Evolutionary conservation across 2,797 vertebrate genomes (phyloP).

Genomic region (Leptatherina wallacei): DNA sequence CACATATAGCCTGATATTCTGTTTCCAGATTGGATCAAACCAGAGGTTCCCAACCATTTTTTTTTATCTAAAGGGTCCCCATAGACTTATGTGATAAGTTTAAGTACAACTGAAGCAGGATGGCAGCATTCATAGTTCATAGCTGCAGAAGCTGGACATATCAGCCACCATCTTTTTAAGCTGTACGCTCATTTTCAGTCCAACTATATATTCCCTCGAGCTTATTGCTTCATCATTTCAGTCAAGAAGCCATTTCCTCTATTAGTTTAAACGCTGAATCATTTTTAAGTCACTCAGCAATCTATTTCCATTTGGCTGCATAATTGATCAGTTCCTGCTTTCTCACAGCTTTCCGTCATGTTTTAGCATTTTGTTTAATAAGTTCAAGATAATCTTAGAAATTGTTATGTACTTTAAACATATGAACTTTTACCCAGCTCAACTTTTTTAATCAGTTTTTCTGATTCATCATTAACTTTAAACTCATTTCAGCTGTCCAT

Average conservation of each 20-base stretch:
- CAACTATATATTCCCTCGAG: background rate
- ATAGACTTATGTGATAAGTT: background rate
- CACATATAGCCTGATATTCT: background rate
- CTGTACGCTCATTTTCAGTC: background rate
- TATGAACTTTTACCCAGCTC: background rate
- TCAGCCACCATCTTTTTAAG: background rate
- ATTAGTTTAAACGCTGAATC: background rate
- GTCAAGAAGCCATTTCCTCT: background rate
- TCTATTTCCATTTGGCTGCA: background rate
- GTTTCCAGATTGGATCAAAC: slow-evolving; percentile 4
- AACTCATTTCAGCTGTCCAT: background rate
- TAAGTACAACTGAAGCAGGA: background rate
- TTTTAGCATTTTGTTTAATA: background rate
- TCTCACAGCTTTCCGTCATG: no score
- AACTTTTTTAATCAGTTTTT: background rate
- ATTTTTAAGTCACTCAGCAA: background rate
- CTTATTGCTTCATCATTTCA: background rate
- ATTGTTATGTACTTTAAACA: no score
- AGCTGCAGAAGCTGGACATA: background rate
- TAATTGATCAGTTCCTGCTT: no score
- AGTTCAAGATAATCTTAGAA: background rate
- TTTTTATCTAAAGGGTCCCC: background rate
- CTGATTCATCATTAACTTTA: background rate
- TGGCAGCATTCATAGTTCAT: no score
- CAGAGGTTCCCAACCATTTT: background rate